Conservation (phyloP, 2,888 invertebrate species). For the Onthophagus sagittarius region DNA sequence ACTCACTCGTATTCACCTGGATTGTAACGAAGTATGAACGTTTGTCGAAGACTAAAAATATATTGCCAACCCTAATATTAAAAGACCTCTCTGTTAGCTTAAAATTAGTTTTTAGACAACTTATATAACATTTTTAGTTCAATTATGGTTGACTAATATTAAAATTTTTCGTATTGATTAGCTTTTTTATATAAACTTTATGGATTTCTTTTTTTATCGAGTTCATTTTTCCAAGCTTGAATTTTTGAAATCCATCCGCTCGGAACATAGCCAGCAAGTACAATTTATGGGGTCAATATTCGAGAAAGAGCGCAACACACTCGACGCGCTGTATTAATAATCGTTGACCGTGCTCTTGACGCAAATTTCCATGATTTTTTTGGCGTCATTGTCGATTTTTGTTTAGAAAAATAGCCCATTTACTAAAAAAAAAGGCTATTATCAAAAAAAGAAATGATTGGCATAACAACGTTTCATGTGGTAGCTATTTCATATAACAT, state of each 20-base stretch:
- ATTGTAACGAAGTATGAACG: too few species aligned
- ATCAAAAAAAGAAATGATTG: too few species aligned
- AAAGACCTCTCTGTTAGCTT: too few species aligned
- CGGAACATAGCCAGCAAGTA: background rate
- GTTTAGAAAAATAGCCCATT: background rate
- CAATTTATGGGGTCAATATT: background rate
- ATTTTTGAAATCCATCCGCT: background rate
- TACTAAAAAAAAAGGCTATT: too few species aligned
- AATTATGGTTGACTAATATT: background rate
- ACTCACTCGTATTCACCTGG: too few species aligned
- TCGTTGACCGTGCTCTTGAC: background rate
- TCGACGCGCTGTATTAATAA: background rate
- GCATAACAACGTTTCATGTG: too few species aligned
- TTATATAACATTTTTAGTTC: background rate
- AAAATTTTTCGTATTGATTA: background rate
- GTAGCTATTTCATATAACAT: too few species aligned
- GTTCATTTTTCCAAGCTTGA: background rate
- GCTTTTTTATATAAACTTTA: background rate
- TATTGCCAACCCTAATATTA: too few species aligned
- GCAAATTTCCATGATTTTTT: background rate
- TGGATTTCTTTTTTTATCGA: background rate
- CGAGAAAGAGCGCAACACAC: background rate
- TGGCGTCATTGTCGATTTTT: background rate
- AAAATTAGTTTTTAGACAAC: too few species aligned
- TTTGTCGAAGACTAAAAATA: too few species aligned